Evolutionary conservation across 2,888 invertebrate species (phyloP).

Genomic region (Drosophila neutralis): DNA sequence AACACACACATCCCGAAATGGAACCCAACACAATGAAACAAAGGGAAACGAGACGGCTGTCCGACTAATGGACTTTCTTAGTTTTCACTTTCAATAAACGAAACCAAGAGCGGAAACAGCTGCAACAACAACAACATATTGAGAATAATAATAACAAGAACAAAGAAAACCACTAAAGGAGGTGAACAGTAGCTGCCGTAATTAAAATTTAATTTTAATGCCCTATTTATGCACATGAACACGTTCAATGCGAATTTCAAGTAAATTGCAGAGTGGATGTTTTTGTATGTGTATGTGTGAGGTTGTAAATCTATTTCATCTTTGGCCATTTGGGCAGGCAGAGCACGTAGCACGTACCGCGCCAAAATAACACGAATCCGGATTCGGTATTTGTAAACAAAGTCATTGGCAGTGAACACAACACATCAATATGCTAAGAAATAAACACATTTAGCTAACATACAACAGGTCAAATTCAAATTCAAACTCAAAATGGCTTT

Average conservation of each 20-base stretch:
- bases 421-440: conserved; percentile 19
- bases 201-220: conserved; percentile 74
- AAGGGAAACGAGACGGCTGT: conserved; percentile 41
- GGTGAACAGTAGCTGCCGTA: conserved; percentile 65
- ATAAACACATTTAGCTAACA: conserved; percentile 10
- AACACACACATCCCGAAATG: conserved; percentile 10
- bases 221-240: conserved; percentile 59
- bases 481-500: conserved; percentile 22
- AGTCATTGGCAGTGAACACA: conserved; percentile 38
- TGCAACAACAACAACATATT: conserved; percentile 11
- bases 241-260: conserved; percentile 38
- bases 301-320: conserved; percentile 67
- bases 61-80: conserved; percentile 70
- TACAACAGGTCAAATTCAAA: conserved; percentile 67
- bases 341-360: conserved; percentile 62
- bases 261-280: conserved; percentile 34
- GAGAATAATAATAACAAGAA: conserved; percentile 18
- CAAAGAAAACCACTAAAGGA: conserved; percentile 27
- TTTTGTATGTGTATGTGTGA: conserved; percentile 7
- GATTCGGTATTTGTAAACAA: conserved; percentile 65
- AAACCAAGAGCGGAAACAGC: conserved; percentile 40
- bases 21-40: conserved; percentile 15
- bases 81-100: conserved; percentile 42
- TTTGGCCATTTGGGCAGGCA: conserved; percentile 45
- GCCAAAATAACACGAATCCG: conserved; percentile 57